Conservation (phyloP, 2,113 vertebrate species). For the Cavia porcellus region DNA sequence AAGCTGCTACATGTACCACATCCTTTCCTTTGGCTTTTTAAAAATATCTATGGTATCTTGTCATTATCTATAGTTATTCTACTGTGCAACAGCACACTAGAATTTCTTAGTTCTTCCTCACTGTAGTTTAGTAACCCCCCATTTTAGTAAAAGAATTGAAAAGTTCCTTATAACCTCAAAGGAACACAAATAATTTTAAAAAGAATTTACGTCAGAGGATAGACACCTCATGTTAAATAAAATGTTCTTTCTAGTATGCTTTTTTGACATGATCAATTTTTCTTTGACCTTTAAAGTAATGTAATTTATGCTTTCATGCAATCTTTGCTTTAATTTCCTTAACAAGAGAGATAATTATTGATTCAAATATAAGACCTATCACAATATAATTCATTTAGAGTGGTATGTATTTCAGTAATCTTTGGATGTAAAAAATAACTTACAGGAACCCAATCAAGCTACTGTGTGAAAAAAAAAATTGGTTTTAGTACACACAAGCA, state of each 20-base stretch:
- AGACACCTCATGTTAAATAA: neutral
- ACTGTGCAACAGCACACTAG: neutral
- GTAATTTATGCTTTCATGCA: neutral
- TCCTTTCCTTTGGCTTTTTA: neutral
- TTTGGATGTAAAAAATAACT: neutral
- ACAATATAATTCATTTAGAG: neutral
- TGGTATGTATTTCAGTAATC: neutral
- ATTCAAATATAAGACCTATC: neutral
- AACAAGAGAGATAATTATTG: neutral
- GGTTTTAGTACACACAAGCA: neutral
- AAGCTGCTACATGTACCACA: neutral
- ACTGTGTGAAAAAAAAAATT: neutral
- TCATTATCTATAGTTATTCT: neutral
- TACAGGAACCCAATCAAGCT: neutral
- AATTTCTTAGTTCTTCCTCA: neutral
- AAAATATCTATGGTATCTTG: neutral
- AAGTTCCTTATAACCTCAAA: neutral
- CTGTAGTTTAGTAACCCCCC: neutral
- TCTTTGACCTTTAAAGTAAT: neutral
- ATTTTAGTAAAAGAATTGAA: neutral
- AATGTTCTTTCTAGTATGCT: neutral
- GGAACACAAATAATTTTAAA: neutral
- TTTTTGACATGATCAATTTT: neutral
- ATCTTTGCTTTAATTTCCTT: neutral
- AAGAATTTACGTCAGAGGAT: neutral